These are phyloP conservation scores for Typhlichthys eigenmanni DNA, from an alignment of 2,797 vertebrate genomes.

Conservation along the genomic window DNA sequence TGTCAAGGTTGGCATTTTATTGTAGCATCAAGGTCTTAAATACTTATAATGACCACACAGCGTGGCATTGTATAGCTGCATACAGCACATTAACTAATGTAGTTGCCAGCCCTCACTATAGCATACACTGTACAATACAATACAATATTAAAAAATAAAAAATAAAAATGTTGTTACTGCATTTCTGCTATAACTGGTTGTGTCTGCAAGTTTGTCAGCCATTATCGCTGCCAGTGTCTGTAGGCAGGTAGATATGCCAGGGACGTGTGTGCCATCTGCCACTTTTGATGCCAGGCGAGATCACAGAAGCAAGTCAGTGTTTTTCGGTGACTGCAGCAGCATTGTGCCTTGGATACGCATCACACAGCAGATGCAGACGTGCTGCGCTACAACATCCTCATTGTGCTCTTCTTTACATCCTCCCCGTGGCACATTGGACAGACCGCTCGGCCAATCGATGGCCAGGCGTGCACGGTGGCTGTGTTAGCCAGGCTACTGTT, in stretches of 20 bases:
- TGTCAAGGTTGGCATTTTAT: too few species aligned
- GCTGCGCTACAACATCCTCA: conserved; percentile 59
- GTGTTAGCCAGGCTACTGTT: conserved; percentile 14
- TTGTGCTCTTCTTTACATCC: conserved; percentile 47
- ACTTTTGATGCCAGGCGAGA: conserved; percentile 55
- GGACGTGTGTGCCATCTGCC: conserved; percentile 44
- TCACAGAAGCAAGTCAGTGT: conserved; percentile 62
- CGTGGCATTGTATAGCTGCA: too few species aligned
- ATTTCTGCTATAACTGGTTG: not conserved
- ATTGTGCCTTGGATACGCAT: conserved; percentile 64
- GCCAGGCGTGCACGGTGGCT: conserved; percentile 45
- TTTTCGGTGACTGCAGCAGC: conserved; percentile 62
- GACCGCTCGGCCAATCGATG: conserved; percentile 56
- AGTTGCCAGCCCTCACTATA: too few species aligned
- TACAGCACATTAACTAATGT: too few species aligned
- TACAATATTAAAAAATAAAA: too few species aligned
- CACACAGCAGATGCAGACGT: conserved; percentile 58
- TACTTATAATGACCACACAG: too few species aligned
- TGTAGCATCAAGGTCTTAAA: too few species aligned
- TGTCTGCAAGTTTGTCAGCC: conserved; percentile 6
- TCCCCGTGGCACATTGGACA: conserved; percentile 50
- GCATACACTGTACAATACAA: too few species aligned
- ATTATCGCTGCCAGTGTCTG: conserved; percentile 44
- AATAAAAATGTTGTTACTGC: too few species aligned
- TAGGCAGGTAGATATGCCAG: conserved; percentile 41